A percentile compares a stretch with the other conserved stretches of the same genome.
These are phyloP conservation scores for Ageneiosus marmoratus DNA, from an alignment of 2,113 vertebrate species.

Conservation along the genomic window DNA sequence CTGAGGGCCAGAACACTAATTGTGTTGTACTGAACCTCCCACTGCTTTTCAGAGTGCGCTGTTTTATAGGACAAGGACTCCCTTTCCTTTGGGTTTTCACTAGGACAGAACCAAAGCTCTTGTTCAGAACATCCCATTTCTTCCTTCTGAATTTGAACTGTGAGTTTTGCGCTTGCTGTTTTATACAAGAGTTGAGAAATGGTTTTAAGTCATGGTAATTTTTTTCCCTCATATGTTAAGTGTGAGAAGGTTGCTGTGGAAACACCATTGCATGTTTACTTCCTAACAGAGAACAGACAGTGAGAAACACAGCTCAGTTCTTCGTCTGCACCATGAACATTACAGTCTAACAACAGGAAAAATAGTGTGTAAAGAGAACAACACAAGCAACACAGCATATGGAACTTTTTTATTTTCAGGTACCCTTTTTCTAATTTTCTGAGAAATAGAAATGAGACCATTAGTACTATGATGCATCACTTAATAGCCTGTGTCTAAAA, in stretches of 20 bases:
- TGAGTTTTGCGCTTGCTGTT: constrained; percentile 11
- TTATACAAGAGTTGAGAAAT: constrained; percentile 31
- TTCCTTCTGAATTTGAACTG: constrained; percentile 25
- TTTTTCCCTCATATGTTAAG: constrained; percentile 38
- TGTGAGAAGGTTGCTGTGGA: constrained; percentile 53
- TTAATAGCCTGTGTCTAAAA: constrained; percentile 31
- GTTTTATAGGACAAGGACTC: constrained; percentile 78
- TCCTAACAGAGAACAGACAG: constrained; percentile 53
- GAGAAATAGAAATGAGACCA: neutral
- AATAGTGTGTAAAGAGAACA: neutral
- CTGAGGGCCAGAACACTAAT: constrained; percentile 53
- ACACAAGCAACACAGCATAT: neutral
- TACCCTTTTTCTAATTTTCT: neutral
- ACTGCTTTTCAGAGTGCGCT: constrained; percentile 72
- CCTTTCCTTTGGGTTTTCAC: constrained; percentile 73
- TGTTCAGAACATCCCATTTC: constrained; percentile 58
- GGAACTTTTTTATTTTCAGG: constrained; percentile 18
- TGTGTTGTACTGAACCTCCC: constrained; percentile 63
- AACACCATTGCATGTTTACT: constrained; percentile 53
- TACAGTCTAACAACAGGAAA: neutral
- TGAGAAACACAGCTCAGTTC: constrained; percentile 27
- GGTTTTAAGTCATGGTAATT: constrained; percentile 45
- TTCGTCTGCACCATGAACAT: constrained; percentile 26
- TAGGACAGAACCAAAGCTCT: constrained; percentile 67
- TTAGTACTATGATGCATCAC: constrained; percentile 35